These are phyloP conservation scores for Hemiscyllium ocellatum DNA, from an alignment of 2,113 vertebrate species.

Conservation along the genomic window DNA sequence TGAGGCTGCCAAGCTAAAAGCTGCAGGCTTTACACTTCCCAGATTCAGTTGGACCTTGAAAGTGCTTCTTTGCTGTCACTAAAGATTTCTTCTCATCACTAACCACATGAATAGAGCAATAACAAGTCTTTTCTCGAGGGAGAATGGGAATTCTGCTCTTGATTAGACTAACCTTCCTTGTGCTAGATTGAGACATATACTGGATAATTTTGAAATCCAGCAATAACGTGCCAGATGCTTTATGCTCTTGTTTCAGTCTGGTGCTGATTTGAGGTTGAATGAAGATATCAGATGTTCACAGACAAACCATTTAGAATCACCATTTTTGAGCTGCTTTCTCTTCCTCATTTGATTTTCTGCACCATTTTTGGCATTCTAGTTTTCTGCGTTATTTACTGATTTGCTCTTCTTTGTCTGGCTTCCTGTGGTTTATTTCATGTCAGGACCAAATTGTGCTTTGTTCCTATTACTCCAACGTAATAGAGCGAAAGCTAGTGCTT, in stretches of 20 bases:
- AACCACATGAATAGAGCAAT: background rate
- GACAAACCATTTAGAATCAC: background rate
- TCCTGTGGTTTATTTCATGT: background rate
- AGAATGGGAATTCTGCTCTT: background rate
- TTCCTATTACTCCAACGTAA: background rate
- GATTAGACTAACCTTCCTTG: background rate
- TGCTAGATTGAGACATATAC: background rate
- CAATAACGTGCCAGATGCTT: background rate
- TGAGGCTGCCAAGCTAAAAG: background rate
- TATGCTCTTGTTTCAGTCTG: background rate
- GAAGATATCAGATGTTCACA: background rate
- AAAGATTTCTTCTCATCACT: background rate
- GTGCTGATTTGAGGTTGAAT: background rate
- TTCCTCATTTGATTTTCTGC: background rate
- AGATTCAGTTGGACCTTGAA: background rate
- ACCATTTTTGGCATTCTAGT: background rate
- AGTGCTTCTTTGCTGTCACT: background rate
- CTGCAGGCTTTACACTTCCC: background rate
- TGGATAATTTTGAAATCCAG: background rate
- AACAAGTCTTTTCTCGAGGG: background rate
- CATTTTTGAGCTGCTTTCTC: background rate
- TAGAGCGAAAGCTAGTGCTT: background rate
- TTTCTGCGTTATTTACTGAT: background rate
- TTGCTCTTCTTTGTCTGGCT: background rate
- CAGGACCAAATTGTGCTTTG: background rate